Percentiles rank a stretch among this genome's conserved stretches.
phyloP scores from a whole-genome alignment of 1,140 invertebrate genomes.

The Pygmarrhopalites habei region DNA sequence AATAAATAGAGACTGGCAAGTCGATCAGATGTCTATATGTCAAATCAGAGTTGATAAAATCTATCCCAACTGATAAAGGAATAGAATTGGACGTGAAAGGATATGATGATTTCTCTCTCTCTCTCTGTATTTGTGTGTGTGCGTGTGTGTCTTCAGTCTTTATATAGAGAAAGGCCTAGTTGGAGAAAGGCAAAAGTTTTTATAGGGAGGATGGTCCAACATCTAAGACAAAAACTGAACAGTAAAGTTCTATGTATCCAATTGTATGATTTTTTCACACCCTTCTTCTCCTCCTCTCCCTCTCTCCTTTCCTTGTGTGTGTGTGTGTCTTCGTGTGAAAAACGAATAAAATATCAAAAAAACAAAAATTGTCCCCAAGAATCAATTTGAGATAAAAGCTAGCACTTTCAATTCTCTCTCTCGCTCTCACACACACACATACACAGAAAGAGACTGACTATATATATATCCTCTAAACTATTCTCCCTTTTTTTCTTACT shows the following conservation, averaged over 20 bases:
- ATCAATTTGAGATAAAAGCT: conserved; percentile 41
- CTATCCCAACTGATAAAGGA: conserved; percentile 31
- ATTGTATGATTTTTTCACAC: conserved; percentile 22
- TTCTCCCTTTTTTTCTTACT: conserved; percentile 26
- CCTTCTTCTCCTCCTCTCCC: too few relatives aligned
- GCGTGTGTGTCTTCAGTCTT: too few relatives aligned
- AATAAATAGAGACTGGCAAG: not conserved
- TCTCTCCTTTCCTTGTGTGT: too few relatives aligned
- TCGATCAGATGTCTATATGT: conserved; percentile 28
- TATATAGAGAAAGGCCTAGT: too few relatives aligned
- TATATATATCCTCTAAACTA: too few relatives aligned
- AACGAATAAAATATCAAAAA: conserved; percentile 39
- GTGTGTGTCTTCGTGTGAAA: conserved; percentile 36
- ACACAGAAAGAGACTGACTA: too few relatives aligned
- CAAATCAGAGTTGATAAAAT: conserved; percentile 36
- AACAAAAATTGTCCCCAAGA: conserved; percentile 40
- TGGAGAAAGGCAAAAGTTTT: too few relatives aligned
- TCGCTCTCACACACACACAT: too few relatives aligned
- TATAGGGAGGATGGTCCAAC: too few relatives aligned
- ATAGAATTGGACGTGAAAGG: conserved; percentile 30
- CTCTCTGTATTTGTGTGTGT: too few relatives aligned
- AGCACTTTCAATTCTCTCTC: conserved; percentile 40
- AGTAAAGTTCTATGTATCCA: conserved; percentile 5
- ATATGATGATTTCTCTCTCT: conserved; percentile 27
- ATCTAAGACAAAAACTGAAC: not conserved